These are phyloP conservation scores for Bubo blakistoni DNA, from an alignment of 2,113 vertebrate species.

Conservation along the genomic window DNA sequence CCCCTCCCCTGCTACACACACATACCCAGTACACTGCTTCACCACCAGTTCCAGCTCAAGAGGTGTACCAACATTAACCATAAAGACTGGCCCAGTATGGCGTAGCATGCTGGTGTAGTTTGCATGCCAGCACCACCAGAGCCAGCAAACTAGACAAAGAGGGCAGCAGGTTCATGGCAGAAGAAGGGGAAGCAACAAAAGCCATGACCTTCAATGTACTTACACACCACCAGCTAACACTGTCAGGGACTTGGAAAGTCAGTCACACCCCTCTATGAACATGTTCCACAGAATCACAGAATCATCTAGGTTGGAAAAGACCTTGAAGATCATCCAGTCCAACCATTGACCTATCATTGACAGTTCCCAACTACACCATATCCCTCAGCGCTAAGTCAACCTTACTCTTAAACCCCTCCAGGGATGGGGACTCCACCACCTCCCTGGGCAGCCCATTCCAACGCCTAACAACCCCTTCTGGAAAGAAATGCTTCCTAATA, in stretches of 20 bases:
- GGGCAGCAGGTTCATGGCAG: background rate
- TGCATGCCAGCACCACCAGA: background rate
- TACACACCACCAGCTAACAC: background rate
- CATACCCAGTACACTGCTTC: background rate
- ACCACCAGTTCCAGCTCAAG: background rate
- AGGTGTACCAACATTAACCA: fast-evolving
- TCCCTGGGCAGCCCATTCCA: no score
- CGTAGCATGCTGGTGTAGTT: background rate
- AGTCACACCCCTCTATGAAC: background rate
- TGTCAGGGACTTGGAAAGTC: background rate
- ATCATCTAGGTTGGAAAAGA: no score
- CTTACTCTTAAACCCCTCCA: no score
- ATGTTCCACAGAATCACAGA: background rate
- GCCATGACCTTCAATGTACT: background rate
- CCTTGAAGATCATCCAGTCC: no score
- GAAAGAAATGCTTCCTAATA: no score
- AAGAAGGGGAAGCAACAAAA: background rate
- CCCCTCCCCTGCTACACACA: no score
- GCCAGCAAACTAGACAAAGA: background rate
- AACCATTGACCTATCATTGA: no score
- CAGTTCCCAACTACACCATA: no score
- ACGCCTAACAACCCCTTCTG: no score
- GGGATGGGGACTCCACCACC: no score
- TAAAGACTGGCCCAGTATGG: background rate
- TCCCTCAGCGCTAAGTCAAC: no score